Base-by-base conservation (phyloP, 1,140 invertebrate species). In the Drosophila truncata region DNA sequence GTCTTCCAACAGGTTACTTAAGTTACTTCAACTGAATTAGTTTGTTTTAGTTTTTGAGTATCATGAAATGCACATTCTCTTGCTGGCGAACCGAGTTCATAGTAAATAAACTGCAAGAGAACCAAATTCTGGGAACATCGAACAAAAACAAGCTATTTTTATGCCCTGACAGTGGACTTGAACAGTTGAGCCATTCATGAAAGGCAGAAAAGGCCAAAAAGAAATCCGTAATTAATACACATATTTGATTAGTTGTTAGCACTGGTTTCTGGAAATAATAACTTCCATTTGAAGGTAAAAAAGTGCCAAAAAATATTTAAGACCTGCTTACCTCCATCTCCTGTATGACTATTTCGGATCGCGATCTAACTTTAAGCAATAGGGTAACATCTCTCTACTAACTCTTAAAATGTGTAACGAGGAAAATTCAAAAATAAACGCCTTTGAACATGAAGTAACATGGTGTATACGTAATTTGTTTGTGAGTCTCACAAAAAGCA, bases 111-210 rank as follows among this genome's bases (percentile, higher is more conserved):
- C 11, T 42, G 35, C 23, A 31, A 20, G 9, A 49, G n/a, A 13
- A 2, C 8, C 20, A 16, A 54, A 11, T 44, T 66, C 62, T 69
- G 23, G 5, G 35, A 35, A 66, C 14, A 41, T 9, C 11, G 4
- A 31, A 29, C 13, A 41, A n/a, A 63, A n/a, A 27, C 39, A 39
- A 31, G 20, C 35, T 47, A 57, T 78, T 58, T 62, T 44, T 41
- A 44, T 23, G 70, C 33, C 27, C 27, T 14, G 39, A 23, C 54
- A 60, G 47, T 54, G 49, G 49, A 55, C 18, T 46, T 31, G 3
- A 78, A 69, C 73, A 77, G 77, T 77, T 77, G 49, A 77, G 47
- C 41, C 41, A 76, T 77, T 77, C 52, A 77, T 46, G 18, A 33
- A 46, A 13, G 25, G 23, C 52, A 42, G 13, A 23, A n/a, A 5